Conservation (phyloP, 2,888 invertebrate species). For the Plagodis pulveraria region DNA sequence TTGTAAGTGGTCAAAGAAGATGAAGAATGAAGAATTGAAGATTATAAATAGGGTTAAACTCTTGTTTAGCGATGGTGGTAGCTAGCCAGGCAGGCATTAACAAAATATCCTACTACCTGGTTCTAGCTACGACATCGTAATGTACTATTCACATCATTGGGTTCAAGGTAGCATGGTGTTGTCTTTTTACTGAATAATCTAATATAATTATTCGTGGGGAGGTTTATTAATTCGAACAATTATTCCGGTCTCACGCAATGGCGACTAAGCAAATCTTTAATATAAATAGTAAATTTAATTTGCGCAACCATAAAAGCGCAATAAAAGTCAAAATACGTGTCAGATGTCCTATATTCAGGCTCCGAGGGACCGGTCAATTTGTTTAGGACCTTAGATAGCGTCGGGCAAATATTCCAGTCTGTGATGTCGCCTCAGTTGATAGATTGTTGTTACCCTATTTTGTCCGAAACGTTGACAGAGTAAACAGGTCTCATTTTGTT, state of each 20-base stretch:
- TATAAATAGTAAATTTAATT: conserved; percentile 49
- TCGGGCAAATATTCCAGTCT: conserved; percentile 15
- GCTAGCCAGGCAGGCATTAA: too few species aligned
- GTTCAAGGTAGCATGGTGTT: neutral
- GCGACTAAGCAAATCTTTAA: conserved; percentile 44
- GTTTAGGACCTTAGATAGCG: conserved; percentile 58
- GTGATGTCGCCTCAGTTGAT: conserved; percentile 43
- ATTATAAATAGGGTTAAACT: too few species aligned
- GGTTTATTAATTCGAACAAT: conserved; percentile 8
- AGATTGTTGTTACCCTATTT: conserved; percentile 34
- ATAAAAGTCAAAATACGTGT: conserved; percentile 59
- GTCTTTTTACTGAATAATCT: neutral
- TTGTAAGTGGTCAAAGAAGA: too few species aligned
- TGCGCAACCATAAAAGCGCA: conserved; percentile 55
- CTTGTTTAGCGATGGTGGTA: too few species aligned
- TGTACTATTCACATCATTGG: too few species aligned
- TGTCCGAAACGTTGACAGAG: conserved; percentile 5
- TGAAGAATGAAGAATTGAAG: too few species aligned
- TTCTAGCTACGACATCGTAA: too few species aligned
- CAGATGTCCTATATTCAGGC: conserved; percentile 31
- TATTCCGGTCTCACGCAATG: conserved; percentile 49
- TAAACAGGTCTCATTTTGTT: neutral
- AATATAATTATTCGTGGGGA: neutral
- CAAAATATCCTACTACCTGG: too few species aligned
- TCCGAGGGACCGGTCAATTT: conserved; percentile 61